phyloP scores from a whole-genome alignment of 1,140 invertebrate genomes.

The Brachionus rubens region DNA sequence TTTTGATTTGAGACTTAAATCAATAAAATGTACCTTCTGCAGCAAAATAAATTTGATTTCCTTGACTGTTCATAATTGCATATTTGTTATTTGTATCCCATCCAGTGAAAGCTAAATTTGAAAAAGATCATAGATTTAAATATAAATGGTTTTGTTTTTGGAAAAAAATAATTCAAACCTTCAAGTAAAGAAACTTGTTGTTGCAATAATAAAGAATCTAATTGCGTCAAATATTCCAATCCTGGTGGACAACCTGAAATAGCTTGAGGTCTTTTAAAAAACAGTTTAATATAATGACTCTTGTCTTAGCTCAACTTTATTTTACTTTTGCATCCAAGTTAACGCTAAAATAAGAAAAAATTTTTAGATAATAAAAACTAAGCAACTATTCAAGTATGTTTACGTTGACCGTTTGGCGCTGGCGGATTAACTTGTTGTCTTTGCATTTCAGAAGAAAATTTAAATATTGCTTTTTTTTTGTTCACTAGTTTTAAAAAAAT shows the following conservation, averaged over 20 bases:
- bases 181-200: conserved; percentile 81
- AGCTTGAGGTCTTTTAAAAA: conserved; percentile 65
- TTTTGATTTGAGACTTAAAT: too few relatives aligned
- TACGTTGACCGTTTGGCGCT: neutral
- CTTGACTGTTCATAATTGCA: conserved; percentile 69
- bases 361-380: too few relatives aligned
- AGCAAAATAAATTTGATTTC: conserved; percentile 78
- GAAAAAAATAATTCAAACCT: conserved; percentile 61
- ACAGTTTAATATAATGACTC: too few relatives aligned
- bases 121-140: too few relatives aligned
- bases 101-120: conserved; percentile 68
- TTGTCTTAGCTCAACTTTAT: too few relatives aligned
- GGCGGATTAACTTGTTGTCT: too few relatives aligned
- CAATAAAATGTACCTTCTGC: conserved; percentile 64
- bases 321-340: conserved; percentile 26
- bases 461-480: too few relatives aligned
- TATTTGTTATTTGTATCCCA: conserved; percentile 86
- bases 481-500: too few relatives aligned
- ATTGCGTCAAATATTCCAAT: conserved; percentile 84
- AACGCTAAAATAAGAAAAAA: neutral
- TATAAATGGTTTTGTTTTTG: neutral
- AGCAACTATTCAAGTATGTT: too few relatives aligned
- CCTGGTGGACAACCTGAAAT: conserved; percentile 77
- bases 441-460: too few relatives aligned
- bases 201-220: conserved; percentile 81